Evolutionary conservation across 2,113 vertebrate species (phyloP).

Genomic region (Melanerpes formicivorus): DNA sequence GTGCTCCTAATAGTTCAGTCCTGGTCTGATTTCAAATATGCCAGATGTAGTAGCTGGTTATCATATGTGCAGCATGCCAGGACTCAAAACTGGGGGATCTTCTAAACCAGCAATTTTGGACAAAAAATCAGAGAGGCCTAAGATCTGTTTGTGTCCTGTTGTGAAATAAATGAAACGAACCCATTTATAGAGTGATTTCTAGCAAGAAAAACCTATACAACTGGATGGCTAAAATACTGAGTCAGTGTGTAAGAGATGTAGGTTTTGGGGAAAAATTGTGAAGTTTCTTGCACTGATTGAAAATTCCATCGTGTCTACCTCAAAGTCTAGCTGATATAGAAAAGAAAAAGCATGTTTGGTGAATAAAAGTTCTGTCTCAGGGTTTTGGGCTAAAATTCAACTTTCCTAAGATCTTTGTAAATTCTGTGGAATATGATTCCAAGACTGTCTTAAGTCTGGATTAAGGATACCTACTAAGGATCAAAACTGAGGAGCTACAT

Average conservation of each 20-base stretch:
- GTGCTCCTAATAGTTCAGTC: neutral
- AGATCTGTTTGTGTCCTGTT: neutral
- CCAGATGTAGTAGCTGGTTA: neutral
- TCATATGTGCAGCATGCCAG: neutral
- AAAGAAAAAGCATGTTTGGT: neutral
- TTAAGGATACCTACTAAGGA: neutral
- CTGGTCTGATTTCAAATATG: neutral
- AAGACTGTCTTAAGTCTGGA: neutral
- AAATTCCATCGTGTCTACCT: neutral
- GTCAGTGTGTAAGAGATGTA: neutral
- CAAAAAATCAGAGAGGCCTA: neutral
- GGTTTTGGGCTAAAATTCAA: neutral
- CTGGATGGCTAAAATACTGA: neutral
- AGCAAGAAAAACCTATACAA: neutral
- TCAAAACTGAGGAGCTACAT: neutral
- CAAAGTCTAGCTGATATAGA: neutral
- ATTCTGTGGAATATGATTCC: neutral
- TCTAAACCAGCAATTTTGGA: neutral
- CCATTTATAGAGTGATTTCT: neutral
- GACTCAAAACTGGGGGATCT: neutral
- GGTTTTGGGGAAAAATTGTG: neutral
- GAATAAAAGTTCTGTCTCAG: neutral
- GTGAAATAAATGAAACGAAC: neutral
- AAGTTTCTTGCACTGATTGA: neutral
- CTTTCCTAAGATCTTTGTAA: neutral